Percentiles rank a stretch among this genome's conserved stretches.
Evolutionary conservation across 1,140 invertebrate genomes (phyloP).

Genomic region (Meloidogyne hapla): DNA sequence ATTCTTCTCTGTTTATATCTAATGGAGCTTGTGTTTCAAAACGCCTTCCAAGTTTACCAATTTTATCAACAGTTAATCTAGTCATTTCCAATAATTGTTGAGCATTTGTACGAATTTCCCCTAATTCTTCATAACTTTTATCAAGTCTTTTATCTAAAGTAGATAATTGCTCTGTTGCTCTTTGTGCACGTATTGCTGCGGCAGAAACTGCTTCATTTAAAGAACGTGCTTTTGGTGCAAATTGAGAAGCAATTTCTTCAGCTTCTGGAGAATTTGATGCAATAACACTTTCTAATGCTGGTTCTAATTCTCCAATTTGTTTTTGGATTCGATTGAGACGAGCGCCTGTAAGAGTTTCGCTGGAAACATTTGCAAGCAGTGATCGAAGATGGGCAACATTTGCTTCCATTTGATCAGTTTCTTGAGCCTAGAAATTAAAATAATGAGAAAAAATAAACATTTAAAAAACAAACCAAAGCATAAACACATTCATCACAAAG

Average conservation of each 20-base stretch:
- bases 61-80: slow-evolving; percentile 18
- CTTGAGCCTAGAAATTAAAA: slow-evolving; percentile 12
- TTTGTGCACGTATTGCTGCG: slow-evolving; percentile 40
- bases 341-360: slow-evolving; percentile 59
- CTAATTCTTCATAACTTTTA: slow-evolving; percentile 23
- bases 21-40: slow-evolving; percentile 35
- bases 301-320: slow-evolving; percentile 24
- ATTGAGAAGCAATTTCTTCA: background rate
- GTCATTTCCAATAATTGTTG: slow-evolving; percentile 41
- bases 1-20: slow-evolving; percentile 31
- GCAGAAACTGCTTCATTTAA: slow-evolving; percentile 35
- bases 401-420: slow-evolving; percentile 18
- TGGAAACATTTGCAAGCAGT: slow-evolving; percentile 51
- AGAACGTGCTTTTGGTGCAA: slow-evolving; percentile 8
- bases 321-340: slow-evolving; percentile 55
- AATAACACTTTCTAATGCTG: slow-evolving; percentile 13
- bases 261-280: slow-evolving; percentile 16
- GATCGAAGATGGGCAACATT: background rate
- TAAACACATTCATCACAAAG: slow-evolving; percentile 62
- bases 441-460: background rate
- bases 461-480: slow-evolving; percentile 48
- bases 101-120: slow-evolving; percentile 31
- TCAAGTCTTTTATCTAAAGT: slow-evolving; percentile 43
- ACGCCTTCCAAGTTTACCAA: slow-evolving; percentile 31
- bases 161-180: slow-evolving; percentile 42